phyloP scores from a whole-genome alignment of 2,113 vertebrate species.

The Oreotragus oreotragus region DNA sequence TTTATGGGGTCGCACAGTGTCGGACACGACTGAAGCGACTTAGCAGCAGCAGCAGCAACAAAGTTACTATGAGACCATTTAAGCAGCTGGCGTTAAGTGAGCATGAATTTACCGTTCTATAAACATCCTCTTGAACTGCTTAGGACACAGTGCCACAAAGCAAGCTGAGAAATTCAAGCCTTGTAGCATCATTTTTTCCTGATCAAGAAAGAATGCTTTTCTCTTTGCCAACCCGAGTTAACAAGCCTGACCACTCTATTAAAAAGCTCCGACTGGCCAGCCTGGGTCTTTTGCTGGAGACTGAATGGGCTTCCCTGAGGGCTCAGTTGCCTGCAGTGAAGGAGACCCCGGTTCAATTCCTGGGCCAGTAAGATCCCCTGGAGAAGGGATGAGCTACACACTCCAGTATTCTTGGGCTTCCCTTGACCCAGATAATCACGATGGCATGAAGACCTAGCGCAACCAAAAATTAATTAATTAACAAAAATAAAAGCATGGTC shows the following conservation, averaged over 20 bases:
- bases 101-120: constrained; percentile 18
- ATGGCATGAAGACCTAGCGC: background rate
- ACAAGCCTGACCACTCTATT: background rate
- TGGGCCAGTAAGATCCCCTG: background rate
- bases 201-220: background rate
- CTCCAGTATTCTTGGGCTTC: background rate
- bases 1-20: background rate
- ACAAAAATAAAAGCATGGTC: background rate
- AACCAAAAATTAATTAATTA: background rate
- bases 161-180: background rate
- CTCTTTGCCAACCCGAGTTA: background rate
- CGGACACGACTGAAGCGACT: no score
- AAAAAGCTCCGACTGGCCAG: background rate
- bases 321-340: background rate
- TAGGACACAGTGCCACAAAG: background rate
- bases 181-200: background rate
- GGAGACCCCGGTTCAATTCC: background rate
- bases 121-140: constrained; percentile 7
- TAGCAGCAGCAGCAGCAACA: background rate
- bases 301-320: background rate
- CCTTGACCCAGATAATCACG: no score
- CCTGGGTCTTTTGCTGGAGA: background rate
- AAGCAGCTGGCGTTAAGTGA: constrained; percentile 19
- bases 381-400: background rate
- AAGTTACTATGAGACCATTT: constrained; percentile 3